A percentile compares a stretch with the other conserved stretches of the same genome.
These are phyloP conservation scores for Tragelaphus scriptus DNA, from an alignment of 2,113 vertebrate species.

Conservation along the genomic window DNA sequence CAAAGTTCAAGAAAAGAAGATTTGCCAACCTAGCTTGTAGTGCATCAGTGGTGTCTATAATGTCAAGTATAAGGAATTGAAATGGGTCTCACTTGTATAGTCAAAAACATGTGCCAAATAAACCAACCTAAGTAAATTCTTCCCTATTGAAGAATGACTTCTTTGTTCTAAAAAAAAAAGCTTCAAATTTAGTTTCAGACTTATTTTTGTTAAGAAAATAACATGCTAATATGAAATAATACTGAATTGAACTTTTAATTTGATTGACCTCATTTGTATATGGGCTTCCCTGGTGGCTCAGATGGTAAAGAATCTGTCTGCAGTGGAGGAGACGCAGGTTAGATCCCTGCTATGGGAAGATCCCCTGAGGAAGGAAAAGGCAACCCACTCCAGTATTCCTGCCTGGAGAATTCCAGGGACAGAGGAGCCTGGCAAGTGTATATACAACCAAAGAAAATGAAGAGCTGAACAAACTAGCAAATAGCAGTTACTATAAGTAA, in stretches of 20 bases:
- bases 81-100: neutral
- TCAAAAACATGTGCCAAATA: neutral
- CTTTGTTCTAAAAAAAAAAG: neutral
- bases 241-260: neutral
- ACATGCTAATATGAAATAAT: neutral
- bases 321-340: fast-evolving
- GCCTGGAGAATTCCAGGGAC: neutral
- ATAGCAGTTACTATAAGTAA: neutral
- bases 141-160: neutral
- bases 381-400: neutral
- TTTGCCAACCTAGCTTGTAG: neutral
- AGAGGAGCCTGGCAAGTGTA: neutral
- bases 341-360: neutral
- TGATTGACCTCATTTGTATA: neutral
- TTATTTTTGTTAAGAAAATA: neutral
- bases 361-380: neutral
- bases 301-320: neutral
- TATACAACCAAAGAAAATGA: neutral
- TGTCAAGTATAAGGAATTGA: neutral
- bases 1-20: neutral
- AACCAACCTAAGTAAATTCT: neutral
- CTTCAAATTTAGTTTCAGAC: neutral
- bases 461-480: neutral
- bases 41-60: neutral
- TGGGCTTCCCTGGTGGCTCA: neutral